These are phyloP conservation scores for Gastrophysa polygoni DNA, from an alignment of 2,888 invertebrate species.

Conservation along the genomic window DNA sequence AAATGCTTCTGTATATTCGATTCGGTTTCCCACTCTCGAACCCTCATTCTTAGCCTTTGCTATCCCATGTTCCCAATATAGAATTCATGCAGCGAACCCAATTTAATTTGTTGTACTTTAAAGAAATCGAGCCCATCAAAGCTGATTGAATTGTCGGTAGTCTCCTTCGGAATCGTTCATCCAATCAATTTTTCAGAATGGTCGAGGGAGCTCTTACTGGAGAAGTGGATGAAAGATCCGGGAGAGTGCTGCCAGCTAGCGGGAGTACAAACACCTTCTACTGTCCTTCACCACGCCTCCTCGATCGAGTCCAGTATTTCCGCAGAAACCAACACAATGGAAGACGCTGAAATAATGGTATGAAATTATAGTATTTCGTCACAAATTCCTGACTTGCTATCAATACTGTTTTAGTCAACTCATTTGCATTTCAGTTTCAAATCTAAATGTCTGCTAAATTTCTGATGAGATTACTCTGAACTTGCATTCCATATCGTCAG, in stretches of 20 bases:
- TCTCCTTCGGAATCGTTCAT: neutral
- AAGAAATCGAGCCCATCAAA: neutral
- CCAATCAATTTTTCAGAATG: slow-evolving; percentile 61
- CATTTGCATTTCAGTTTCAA: no score
- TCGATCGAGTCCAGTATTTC: slow-evolving; percentile 55
- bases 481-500: no score
- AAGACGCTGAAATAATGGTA: slow-evolving; percentile 52
- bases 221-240: slow-evolving; percentile 72
- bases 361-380: neutral
- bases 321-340: slow-evolving; percentile 47
- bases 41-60: neutral
- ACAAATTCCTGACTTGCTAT: no score
- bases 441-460: no score
- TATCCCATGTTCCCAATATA: neutral
- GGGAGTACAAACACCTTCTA: slow-evolving; percentile 68
- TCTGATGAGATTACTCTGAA: no score
- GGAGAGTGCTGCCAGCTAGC: slow-evolving; percentile 68
- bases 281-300: slow-evolving; percentile 56
- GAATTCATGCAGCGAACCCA: neutral
- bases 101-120: neutral
- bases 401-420: no score
- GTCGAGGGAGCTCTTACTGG: slow-evolving; percentile 69
- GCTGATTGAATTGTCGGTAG: neutral
- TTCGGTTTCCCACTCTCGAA: neutral
- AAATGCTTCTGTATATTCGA: no score